Percentiles rank a stretch among this genome's conserved stretches.
Evolutionary conservation across 2,113 vertebrate species (phyloP).

Genomic region (Sclerurus mexicanus): DNA sequence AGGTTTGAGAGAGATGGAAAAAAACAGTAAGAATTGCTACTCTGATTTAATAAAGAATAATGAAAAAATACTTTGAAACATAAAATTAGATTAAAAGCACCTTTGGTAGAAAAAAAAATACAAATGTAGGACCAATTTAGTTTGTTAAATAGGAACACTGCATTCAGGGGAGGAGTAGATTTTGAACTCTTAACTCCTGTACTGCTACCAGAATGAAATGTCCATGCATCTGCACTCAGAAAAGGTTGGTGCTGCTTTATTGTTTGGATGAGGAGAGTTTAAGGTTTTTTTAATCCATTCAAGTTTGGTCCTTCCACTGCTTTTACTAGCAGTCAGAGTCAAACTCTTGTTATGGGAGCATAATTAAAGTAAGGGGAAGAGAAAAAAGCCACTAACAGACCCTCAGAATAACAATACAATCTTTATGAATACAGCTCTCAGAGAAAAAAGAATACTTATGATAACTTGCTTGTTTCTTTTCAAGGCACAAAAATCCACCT

Average conservation of each 20-base stretch:
- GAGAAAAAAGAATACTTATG: background rate
- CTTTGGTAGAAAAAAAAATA: background rate
- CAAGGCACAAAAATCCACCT: background rate
- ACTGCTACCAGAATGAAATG: background rate
- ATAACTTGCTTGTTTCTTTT: background rate
- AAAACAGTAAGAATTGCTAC: background rate
- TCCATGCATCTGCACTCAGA: background rate
- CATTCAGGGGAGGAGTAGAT: background rate
- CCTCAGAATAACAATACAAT: background rate
- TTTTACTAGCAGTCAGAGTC: background rate
- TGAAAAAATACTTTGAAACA: background rate
- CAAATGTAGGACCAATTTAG: background rate
- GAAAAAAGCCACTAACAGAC: background rate
- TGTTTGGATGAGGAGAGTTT: background rate
- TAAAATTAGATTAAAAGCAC: background rate
- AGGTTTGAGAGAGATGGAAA: background rate
- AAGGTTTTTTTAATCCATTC: rapidly evolving
- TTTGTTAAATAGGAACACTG: background rate
- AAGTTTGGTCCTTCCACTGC: background rate
- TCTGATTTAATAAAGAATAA: background rate
- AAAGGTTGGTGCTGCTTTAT: background rate
- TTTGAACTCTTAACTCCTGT: background rate
- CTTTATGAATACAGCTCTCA: background rate
- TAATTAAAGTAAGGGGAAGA: background rate
- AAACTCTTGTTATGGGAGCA: background rate